phyloP scores from a whole-genome alignment of 2,113 vertebrate genomes.

The Atlantisia rogersi region DNA sequence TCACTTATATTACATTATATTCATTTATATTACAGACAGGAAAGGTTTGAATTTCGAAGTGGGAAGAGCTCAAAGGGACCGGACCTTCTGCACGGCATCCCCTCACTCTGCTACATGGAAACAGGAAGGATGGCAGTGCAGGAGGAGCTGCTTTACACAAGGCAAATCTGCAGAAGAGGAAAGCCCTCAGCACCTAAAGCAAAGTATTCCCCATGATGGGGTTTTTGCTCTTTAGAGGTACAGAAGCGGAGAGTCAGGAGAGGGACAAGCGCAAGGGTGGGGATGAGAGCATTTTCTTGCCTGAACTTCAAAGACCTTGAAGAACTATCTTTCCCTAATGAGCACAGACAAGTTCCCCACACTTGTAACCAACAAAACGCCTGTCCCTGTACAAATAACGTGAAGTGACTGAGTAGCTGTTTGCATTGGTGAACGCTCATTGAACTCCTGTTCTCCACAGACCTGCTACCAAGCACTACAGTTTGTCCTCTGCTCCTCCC shows the following conservation, averaged over 20 bases:
- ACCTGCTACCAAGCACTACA: not conserved
- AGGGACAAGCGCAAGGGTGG: not conserved
- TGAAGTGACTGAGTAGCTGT: not conserved
- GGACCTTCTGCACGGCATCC: fast-evolving
- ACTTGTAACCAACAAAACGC: not conserved
- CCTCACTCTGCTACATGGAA: fast-evolving
- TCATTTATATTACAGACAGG: not conserved
- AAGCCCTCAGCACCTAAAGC: not conserved
- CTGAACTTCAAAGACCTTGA: not conserved
- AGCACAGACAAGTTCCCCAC: not conserved
- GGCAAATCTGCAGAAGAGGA: not conserved
- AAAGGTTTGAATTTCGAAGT: not conserved
- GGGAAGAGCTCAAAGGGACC: not conserved
- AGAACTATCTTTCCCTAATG: not conserved
- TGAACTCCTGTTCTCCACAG: not conserved
- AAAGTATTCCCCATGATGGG: not conserved
- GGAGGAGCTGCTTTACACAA: not conserved
- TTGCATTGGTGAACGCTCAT: not conserved
- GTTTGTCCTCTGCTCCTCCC: not conserved
- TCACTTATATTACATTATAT: not conserved
- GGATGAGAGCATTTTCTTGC: not conserved
- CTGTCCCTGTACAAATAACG: not conserved
- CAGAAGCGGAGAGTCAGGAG: not conserved
- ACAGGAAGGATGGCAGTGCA: not conserved
- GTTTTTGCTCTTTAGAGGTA: not conserved